Evolutionary conservation across 2,888 invertebrate genomes (phyloP).

Genomic region (Idaea straminata): DNA sequence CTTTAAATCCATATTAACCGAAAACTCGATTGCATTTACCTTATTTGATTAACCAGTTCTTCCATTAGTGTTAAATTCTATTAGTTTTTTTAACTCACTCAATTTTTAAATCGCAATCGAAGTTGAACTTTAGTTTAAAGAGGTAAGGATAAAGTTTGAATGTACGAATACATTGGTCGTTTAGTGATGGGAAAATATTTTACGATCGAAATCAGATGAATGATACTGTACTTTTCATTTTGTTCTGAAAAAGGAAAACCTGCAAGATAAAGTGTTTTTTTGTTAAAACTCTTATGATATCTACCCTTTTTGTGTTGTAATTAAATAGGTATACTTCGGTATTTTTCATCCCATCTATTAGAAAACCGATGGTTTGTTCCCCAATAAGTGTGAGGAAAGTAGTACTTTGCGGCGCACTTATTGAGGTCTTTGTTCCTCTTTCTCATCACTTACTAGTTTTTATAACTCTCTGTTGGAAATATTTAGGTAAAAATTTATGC

Average conservation of each 20-base stretch:
- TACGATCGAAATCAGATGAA: conserved; percentile 11
- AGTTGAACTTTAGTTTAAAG: conserved; percentile 6
- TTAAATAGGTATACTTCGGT: no score
- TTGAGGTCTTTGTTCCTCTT: no score
- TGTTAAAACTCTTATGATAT: background rate
- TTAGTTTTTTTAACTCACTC: background rate
- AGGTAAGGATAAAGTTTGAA: conserved; percentile 7
- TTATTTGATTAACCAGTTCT: background rate
- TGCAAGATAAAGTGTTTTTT: background rate
- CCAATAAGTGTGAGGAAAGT: no score
- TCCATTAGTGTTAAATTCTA: background rate
- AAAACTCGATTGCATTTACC: background rate
- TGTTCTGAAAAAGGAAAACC: background rate
- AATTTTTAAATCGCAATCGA: background rate
- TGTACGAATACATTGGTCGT: conserved; percentile 6
- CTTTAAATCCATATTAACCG: background rate
- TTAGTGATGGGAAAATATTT: conserved; percentile 19
- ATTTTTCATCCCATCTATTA: no score
- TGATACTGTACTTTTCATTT: background rate
- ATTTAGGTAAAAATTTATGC: no score
- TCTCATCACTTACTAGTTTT: no score
- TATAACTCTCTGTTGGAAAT: no score
- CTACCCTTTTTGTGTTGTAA: no score
- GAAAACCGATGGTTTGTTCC: no score
- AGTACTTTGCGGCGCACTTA: no score